Conservation (phyloP, 2,113 vertebrate species). For the Orcinus orca region DNA sequence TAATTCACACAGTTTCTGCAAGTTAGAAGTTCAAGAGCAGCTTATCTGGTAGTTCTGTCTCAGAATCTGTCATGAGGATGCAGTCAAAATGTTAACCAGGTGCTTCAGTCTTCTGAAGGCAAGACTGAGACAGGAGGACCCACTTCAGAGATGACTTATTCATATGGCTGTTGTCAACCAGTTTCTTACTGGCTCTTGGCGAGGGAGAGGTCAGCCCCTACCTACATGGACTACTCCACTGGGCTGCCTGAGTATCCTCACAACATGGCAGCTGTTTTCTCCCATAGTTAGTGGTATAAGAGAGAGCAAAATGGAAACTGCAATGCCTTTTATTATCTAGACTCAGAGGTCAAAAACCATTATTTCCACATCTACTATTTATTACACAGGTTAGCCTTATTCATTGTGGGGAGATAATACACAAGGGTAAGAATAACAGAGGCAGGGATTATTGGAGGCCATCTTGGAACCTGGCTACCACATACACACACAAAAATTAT, state of each 20-base stretch:
- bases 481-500: background rate
- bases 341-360: background rate
- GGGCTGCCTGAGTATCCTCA: background rate
- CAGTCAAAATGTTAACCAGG: background rate
- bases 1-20: background rate
- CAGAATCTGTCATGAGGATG: background rate
- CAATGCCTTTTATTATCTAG: background rate
- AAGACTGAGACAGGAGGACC: background rate
- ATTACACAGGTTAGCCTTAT: background rate
- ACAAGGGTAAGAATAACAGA: too few species aligned
- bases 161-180: background rate
- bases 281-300: background rate
- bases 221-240: background rate
- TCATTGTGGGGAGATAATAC: background rate
- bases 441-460: background rate
- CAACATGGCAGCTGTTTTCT: background rate
- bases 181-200: background rate
- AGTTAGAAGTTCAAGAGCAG: background rate
- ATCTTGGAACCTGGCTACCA: background rate
- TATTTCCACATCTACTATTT: background rate
- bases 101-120: background rate
- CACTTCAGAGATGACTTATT: background rate
- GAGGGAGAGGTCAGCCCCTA: background rate
- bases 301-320: background rate
- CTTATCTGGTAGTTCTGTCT: background rate